Conservation (phyloP, 2,797 vertebrate genomes). For the Somateria mollissima region DNA sequence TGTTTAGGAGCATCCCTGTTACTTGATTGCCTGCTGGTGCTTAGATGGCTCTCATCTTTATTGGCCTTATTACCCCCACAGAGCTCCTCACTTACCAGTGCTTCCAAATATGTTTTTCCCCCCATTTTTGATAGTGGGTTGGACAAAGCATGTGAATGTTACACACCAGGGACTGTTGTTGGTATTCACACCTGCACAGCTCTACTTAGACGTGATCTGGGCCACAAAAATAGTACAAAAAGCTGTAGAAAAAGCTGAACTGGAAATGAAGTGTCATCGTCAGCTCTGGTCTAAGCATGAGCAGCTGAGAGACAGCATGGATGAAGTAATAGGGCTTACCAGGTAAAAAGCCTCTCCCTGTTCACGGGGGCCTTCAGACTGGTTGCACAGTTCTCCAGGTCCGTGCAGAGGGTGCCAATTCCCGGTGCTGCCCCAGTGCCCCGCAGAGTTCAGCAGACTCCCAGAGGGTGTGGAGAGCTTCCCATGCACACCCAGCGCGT, state of each 20-base stretch:
- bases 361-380: not conserved
- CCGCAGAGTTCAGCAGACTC: conserved; percentile 27
- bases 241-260: not conserved
- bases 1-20: not conserved
- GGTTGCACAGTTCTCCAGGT: not conserved
- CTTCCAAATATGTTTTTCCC: not conserved
- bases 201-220: not conserved
- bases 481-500: conserved; percentile 50
- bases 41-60: not conserved
- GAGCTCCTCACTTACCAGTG: accelerated
- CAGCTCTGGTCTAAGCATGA: not conserved
- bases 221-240: not conserved
- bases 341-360: not conserved
- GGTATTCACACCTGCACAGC: not conserved
- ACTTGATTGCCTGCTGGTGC: not conserved
- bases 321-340: not conserved
- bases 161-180: not conserved
- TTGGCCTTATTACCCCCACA: not conserved
- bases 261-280: not conserved
- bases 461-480: conserved; percentile 42
- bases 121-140: not conserved
- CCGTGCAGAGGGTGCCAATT: not conserved
- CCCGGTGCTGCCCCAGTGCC: conserved; percentile 26
- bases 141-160: not conserved
- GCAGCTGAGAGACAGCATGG: not conserved